Base-by-base conservation (phyloP, 2,797 vertebrate species). In the Percopsis omiscomaycus region DNA sequence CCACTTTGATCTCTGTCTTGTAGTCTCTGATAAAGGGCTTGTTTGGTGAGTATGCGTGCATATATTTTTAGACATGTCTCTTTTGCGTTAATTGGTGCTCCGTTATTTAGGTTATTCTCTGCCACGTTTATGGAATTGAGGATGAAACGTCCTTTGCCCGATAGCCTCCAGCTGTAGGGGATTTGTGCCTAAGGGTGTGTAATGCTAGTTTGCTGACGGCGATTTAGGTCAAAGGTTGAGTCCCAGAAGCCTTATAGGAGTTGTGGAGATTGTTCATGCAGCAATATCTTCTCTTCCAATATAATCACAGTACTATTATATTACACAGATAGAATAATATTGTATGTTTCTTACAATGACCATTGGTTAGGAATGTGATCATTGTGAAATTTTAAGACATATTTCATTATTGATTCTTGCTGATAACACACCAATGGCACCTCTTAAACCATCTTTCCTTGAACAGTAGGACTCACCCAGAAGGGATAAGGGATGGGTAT, bases 51-150 rank as follows among this genome's bases (percentile, higher is more conserved):
- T 81, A 27, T 30, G 5, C 29, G 27, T 53, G 51, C 10, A 28
- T 32, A 3, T 14, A 30, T 30, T 77, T 84, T 82, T 84, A 82
- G 71, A 59, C 59, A 55, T 51, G 52, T 71, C 66, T 79, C 22
- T 68, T 79, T 64, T 77, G 74, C 77, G 74, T 85, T 85, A 79
- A 83, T 84, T 85, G 76, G 59, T 71, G 68, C 57, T 69, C 62
- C 66, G 78, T 62, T 68, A 75, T 78, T 71, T 68, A 68, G 37
- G 59, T 73, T 6, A 27, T 56, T 73, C 69, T 69, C 58, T 47
- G 22, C 77, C 62, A 56, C 59, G 58, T 58, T 48, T 71, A 44
- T 74, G 4, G 0, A 64, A 27, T 49, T 68, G 68, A 64, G 58
- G 50, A 77, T 63, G 74, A 80, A 79, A 81, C 64, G 50, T 68